Base-by-base conservation (phyloP, 2,797 vertebrate genomes). In the Parambassis ranga region DNA sequence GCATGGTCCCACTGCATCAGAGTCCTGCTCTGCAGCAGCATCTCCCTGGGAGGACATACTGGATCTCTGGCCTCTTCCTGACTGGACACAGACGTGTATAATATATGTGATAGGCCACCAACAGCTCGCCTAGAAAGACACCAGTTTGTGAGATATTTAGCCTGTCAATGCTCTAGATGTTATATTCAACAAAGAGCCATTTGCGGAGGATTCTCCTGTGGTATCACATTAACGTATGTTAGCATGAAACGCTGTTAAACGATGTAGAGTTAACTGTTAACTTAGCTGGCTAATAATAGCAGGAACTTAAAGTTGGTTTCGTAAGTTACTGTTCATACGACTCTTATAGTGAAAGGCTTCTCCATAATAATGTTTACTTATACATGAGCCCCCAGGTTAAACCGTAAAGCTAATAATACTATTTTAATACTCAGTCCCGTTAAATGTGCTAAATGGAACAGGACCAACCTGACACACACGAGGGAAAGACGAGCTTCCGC, bases 281-380 rank as follows among this genome's bases (percentile, higher is more conserved):
- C 7, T 51, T 71, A 71, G 65, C 66, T 7, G 30, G 76, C 76
- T 84, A 84, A 60, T 55, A 49, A 77, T 90, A 90, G 85, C 85
- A 27, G 26, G 11, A 38, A 53, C 56, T 67, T 71, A 51, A 66
- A 76, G 75, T 76, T 81, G 47, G 16, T 41, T 32, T 13, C 10
- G 4, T 19, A 3, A 20, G n/a, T 6, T 9, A n/a, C 18, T 10
- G 10, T n/a, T n/a, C n/a, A 18, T 1, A 3, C n/a, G 1, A 18
- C 0, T 27, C 53, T 46, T n/a, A 35, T 6, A 26, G 24, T 3
- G 57, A 48, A 20, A 13, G 0, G 0, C 16, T 32, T 19, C 14
- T 20, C 18, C 13, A 13, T 4, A 6, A 4, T 46, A 4, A 33
- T 8, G 3, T 44, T 11, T 18, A 24, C 35, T 60, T 16, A 6